Percentiles rank a stretch among this genome's conserved stretches.
Conservation (phyloP, 2,113 vertebrate species). For the Chroicocephalus ridibundus region DNA sequence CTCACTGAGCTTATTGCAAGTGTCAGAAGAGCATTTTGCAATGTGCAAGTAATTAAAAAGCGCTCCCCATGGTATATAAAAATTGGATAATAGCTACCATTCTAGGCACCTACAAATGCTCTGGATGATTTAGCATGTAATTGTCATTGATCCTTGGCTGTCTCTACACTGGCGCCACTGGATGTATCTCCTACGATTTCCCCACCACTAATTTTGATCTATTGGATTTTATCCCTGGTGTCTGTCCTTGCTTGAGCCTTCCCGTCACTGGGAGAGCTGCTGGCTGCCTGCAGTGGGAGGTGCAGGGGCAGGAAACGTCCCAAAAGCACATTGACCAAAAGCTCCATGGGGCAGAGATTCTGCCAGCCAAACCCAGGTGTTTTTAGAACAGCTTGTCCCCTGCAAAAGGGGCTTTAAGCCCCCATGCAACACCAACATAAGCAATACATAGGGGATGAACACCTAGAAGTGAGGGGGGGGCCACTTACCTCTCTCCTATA, state of each 20-base stretch:
- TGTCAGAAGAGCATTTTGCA: not conserved
- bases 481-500: constrained; percentile 89
- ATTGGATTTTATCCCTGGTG: not conserved
- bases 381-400: not conserved
- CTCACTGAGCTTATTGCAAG: not conserved
- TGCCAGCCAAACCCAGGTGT: not conserved
- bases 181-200: not conserved
- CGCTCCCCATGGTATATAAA: not conserved
- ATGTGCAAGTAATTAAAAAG: constrained; percentile 28
- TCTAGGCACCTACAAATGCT: constrained; percentile 5
- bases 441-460: not conserved
- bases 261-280: not conserved
- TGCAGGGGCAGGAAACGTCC: not conserved
- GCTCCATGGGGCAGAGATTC: not conserved
- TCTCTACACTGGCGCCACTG: not conserved
- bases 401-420: not conserved
- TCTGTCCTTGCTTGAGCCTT: constrained; percentile 9
- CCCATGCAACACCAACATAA: not conserved
- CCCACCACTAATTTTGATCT: not conserved
- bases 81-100: constrained; percentile 13
- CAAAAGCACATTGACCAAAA: not conserved
- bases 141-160: constrained; percentile 30
- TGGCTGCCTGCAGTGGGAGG: not conserved
- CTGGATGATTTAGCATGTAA: constrained; percentile 18
- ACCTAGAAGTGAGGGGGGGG: not conserved